Evolutionary conservation across 2,113 vertebrate species (phyloP).

Genomic region (Eptesicus fuscus): DNA sequence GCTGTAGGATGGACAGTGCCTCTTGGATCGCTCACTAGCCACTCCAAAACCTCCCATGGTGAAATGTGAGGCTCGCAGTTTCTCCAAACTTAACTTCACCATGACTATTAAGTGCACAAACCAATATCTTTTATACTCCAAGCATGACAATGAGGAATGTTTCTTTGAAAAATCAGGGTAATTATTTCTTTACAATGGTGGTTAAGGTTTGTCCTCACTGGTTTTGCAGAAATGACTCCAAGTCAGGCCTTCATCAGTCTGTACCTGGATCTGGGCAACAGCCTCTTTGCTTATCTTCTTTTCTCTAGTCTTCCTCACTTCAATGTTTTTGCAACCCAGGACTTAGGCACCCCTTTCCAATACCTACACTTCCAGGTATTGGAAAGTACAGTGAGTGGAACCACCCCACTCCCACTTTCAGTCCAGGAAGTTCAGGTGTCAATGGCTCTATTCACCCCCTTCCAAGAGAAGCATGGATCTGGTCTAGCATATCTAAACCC

Average conservation of each 20-base stretch:
- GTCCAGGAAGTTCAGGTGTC: too few relatives aligned
- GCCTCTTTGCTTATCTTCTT: background rate
- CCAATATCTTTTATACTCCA: too few relatives aligned
- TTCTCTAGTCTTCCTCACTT: background rate
- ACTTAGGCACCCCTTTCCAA: too few relatives aligned
- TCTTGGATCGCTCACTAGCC: background rate
- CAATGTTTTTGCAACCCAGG: background rate
- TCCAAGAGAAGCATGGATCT: background rate
- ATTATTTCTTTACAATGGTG: background rate
- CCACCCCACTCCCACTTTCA: background rate
- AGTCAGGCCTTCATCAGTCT: background rate
- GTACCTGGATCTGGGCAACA: fast-evolving
- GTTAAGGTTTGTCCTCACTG: background rate
- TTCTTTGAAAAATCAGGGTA: background rate
- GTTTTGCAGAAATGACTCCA: background rate
- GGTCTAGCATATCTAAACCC: background rate
- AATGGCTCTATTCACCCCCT: background rate
- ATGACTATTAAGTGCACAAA: background rate
- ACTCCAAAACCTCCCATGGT: background rate
- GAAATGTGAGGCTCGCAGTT: background rate
- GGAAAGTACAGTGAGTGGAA: background rate
- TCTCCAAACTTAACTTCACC: background rate
- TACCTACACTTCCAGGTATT: background rate
- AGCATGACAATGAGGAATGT: background rate
- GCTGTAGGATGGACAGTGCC: background rate